These are phyloP conservation scores for Muscicapa striata DNA, from an alignment of 2,797 vertebrate genomes.

Conservation along the genomic window DNA sequence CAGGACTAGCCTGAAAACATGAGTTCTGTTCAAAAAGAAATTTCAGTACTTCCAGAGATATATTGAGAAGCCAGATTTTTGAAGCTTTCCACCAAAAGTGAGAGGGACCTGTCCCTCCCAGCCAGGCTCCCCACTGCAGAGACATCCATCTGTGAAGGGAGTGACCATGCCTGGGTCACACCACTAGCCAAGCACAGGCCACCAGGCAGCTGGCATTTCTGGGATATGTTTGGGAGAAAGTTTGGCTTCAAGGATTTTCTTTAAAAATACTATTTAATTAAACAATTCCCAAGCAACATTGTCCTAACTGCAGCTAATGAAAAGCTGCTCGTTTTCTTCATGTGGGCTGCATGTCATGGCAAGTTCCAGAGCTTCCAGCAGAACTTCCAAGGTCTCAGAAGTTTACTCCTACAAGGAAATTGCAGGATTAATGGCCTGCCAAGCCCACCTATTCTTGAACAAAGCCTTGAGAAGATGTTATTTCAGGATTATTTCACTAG, in stretches of 20 bases:
- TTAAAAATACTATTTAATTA: background rate
- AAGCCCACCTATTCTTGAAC: background rate
- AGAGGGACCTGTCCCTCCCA: background rate
- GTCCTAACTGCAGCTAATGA: background rate
- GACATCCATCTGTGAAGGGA: background rate
- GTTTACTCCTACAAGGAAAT: background rate
- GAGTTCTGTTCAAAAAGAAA: background rate
- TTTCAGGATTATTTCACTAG: background rate
- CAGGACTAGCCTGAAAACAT: background rate
- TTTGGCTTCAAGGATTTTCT: background rate
- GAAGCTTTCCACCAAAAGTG: background rate
- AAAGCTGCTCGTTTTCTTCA: background rate
- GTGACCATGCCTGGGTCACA: background rate
- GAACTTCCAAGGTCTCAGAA: background rate
- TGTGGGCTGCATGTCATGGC: background rate
- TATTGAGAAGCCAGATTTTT: background rate
- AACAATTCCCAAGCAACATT: background rate
- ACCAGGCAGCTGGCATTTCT: background rate
- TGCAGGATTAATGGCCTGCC: background rate
- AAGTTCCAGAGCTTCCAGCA: background rate
- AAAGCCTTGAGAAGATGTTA: background rate
- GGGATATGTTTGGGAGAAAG: rapidly evolving
- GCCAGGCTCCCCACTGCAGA: background rate
- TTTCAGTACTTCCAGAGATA: background rate
- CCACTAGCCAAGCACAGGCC: background rate